Conservation (phyloP, 2,797 vertebrate species). For the Characodon lateralis region DNA sequence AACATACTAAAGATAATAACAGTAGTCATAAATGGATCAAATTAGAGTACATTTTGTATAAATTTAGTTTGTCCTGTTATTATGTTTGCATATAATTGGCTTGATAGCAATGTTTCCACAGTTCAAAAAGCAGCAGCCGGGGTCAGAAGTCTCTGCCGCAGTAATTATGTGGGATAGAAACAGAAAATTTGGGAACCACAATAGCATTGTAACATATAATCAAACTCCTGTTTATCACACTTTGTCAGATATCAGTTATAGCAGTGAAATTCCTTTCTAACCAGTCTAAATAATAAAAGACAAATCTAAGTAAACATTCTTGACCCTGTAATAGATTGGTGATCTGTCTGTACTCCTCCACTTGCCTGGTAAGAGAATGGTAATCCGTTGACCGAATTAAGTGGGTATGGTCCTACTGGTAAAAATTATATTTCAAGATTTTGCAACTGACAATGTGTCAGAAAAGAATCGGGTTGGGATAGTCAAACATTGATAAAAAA, state of each 20-base stretch:
- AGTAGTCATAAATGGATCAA: background rate
- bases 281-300: background rate
- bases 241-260: conserved; percentile 1
- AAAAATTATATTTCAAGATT: too few species aligned
- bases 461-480: too few species aligned
- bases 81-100: background rate
- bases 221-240: conserved; percentile 1
- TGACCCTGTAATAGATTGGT: background rate
- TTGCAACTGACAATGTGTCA: too few species aligned
- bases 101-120: conserved; percentile 5
- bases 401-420: background rate
- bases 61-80: background rate
- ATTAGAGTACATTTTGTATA: background rate
- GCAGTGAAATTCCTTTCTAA: background rate
- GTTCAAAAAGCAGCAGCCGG: background rate
- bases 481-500: too few species aligned
- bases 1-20: background rate
- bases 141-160: conserved; percentile 1
- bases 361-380: background rate
- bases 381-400: background rate
- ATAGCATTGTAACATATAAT: background rate
- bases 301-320: background rate
- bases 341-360: background rate
- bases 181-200: background rate
- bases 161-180: conserved; percentile 11